Evolutionary conservation across 2,797 vertebrate species (phyloP), one percentile per base, ranked within the genome.

Genomic region (Molossus alvarezi): DNA sequence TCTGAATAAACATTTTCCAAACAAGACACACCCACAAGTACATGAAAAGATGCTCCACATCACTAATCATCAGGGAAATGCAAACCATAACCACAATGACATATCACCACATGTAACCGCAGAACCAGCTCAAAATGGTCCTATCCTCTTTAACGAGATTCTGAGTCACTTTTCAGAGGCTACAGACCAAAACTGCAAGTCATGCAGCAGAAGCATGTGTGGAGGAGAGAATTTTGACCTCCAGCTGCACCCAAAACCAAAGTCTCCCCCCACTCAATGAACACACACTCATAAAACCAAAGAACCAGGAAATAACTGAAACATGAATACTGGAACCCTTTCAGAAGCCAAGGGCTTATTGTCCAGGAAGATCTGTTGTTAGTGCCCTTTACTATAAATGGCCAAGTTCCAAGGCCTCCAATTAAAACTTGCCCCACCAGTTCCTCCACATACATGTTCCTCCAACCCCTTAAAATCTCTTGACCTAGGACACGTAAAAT

Each of bases 1-100:
- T 72, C 69, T 33, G 29, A 88, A 57, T 25, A 88, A 58, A 72
- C 12, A 57, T 64, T 93, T 62, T 45, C 77, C n/a, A 41, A 93
- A 72, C 5, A 73, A 20, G 20, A 79, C 20, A 27, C 57, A 20
- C 33, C 33, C 71, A 48, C 12, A 93, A 21, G 15, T n/a, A 64
- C 15, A 12, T 65, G 4, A 48, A 73, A 93, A 88, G 27, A 21
- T 82, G 51, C 4, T 73, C 37, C 81, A 4, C 12, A 65, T 64
- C 21, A 73, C 14, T 88, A 55, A 55, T 72, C 20, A 33, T 73
- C 58, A 29, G 8, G 21, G 20, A 41, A 73, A 65, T n/a, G 20
- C 27, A 88, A 72, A 53, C 57, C 73, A 57, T 55, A 88, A 55
- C 15, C 14, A 88, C 33, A 72, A 72, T 62, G 14, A 93, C 14